A percentile compares a stretch with the other conserved stretches of the same genome.
Conservation (phyloP, 1,140 invertebrate genomes). For the Nautilus pompilius region DNA sequence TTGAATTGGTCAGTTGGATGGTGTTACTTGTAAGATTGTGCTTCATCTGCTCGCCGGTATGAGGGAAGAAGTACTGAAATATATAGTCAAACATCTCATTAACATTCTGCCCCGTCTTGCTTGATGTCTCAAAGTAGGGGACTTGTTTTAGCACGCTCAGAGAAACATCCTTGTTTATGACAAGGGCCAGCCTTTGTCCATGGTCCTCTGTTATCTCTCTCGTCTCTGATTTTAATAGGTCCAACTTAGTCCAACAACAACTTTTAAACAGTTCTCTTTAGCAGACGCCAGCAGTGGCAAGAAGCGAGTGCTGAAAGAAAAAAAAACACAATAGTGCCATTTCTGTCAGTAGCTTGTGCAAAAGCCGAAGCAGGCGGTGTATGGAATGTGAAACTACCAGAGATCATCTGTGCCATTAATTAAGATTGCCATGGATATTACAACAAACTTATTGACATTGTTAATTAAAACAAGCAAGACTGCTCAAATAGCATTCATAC, state of each 20-base stretch:
- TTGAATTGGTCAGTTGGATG: background rate
- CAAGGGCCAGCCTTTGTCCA: constrained; percentile 34
- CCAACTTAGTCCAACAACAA: constrained; percentile 55
- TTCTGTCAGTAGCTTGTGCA: too few species aligned
- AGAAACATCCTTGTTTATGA: constrained; percentile 43
- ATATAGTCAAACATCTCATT: constrained; percentile 53
- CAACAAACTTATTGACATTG: too few species aligned
- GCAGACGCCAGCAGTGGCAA: constrained; percentile 45
- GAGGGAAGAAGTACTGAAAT: constrained; percentile 45
- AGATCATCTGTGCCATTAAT: too few species aligned
- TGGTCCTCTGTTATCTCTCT: constrained; percentile 41
- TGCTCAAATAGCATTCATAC: too few species aligned
- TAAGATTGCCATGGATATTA: too few species aligned
- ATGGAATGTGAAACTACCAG: too few species aligned
- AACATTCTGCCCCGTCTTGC: constrained; percentile 46
- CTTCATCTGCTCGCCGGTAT: constrained; percentile 21
- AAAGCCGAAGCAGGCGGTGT: too few species aligned
- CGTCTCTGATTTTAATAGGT: constrained; percentile 30
- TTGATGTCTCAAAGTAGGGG: constrained; percentile 56
- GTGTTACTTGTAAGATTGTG: too few species aligned
- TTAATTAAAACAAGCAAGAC: too few species aligned
- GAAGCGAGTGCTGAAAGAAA: constrained; percentile 45
- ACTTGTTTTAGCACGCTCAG: constrained; percentile 22
- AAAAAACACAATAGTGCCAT: constrained; percentile 5
- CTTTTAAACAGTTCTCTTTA: constrained; percentile 44